Evolutionary conservation across 2,888 invertebrate species (phyloP).

Genomic region (Vesta saturnalis): DNA sequence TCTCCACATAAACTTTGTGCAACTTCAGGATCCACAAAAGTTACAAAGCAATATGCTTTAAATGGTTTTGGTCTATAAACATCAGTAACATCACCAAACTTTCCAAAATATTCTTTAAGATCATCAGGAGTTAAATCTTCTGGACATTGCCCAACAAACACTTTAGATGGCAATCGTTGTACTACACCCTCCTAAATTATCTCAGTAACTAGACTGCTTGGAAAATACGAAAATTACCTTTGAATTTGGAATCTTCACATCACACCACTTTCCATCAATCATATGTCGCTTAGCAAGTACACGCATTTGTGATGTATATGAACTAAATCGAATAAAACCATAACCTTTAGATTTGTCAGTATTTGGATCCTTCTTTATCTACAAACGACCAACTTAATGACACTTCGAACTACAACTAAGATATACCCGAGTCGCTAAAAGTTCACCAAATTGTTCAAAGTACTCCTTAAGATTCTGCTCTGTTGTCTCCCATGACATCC

Average conservation of each 20-base stretch:
- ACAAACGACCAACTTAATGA: too few species aligned
- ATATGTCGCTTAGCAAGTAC: too few species aligned
- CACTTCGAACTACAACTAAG: too few species aligned
- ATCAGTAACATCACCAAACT: conserved; percentile 93
- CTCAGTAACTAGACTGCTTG: background rate
- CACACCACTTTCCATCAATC: too few species aligned
- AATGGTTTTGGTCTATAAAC: conserved; percentile 97
- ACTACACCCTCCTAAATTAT: conserved; percentile 85
- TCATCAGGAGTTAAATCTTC: conserved; percentile 93
- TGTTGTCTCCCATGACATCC: too few species aligned
- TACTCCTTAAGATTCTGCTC: too few species aligned
- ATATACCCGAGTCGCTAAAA: too few species aligned
- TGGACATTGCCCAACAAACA: conserved; percentile 94
- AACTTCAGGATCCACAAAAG: conserved; percentile 91
- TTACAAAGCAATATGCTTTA: conserved; percentile 92
- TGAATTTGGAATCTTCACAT: conserved; percentile 97
- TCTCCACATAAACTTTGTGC: conserved; percentile 92
- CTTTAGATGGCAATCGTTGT: conserved; percentile 89
- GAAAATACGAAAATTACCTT: conserved; percentile 67
- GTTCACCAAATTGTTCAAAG: too few species aligned
- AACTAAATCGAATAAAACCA: too few species aligned
- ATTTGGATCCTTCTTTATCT: conserved; percentile 90
- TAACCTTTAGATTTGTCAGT: conserved; percentile 96
- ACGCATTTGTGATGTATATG: too few species aligned
- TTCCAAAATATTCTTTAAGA: too few species aligned